Percentiles rank a stretch among this genome's conserved stretches.
Conservation (phyloP, 2,888 invertebrate species). For the Ennomos quercinarius region DNA sequence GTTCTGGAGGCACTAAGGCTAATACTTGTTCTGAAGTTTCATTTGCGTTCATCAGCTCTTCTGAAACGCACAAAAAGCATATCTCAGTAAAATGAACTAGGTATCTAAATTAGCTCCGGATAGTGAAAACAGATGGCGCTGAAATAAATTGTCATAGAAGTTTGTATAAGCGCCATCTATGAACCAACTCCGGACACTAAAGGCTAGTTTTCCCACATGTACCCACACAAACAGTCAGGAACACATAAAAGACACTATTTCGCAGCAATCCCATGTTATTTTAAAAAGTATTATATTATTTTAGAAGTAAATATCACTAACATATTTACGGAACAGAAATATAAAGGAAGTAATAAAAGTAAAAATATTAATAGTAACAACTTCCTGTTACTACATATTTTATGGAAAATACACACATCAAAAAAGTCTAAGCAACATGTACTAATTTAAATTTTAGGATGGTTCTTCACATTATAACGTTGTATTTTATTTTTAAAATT, state of each 20-base stretch:
- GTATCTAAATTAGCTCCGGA: slow-evolving; percentile 16
- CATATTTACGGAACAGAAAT: too few species aligned
- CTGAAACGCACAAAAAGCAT: slow-evolving; percentile 48
- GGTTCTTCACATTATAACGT: too few species aligned
- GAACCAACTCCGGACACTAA: slow-evolving; percentile 7
- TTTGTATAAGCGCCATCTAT: slow-evolving; percentile 17
- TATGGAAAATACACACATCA: too few species aligned
- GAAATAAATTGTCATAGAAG: not conserved
- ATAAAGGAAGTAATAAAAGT: too few species aligned
- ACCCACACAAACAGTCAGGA: slow-evolving; percentile 6
- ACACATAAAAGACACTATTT: too few species aligned
- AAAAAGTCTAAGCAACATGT: too few species aligned
- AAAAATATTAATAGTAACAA: not conserved
- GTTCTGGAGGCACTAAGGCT: slow-evolving; percentile 91
- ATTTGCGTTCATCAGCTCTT: slow-evolving; percentile 86
- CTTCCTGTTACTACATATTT: too few species aligned
- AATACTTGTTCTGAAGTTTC: slow-evolving; percentile 92
- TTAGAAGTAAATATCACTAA: too few species aligned
- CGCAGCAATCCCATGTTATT: too few species aligned
- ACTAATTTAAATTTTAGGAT: too few species aligned
- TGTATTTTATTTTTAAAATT: too few species aligned
- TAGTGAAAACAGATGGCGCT: slow-evolving; percentile 33
- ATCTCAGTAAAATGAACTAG: not conserved
- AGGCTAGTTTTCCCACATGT: slow-evolving; percentile 3
- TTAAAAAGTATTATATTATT: too few species aligned